Base-by-base conservation (phyloP, 2,797 vertebrate species). In the Cryptoprocta ferox region DNA sequence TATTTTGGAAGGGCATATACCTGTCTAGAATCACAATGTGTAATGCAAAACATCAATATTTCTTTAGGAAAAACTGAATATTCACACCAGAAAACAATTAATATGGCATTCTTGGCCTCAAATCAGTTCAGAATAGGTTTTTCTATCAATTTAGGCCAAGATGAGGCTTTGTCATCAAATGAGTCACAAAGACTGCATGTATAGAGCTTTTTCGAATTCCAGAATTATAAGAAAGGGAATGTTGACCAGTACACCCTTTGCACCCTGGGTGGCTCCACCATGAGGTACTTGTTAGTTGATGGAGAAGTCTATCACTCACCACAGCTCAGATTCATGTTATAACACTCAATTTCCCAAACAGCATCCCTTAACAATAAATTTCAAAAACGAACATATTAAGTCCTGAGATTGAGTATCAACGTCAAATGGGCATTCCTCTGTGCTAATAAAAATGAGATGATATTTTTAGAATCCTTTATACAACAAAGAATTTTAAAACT, bases 401-500 rank as follows among this genome's bases (percentile, higher is more conserved):
- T 87, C 79, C 76, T 92, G 65, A 79, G n/a, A 42, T 24, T 85
- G 73, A 81, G 53, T 35, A 87, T 32, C 15, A 92, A 96, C 73
- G 8, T 84, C 21, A 50, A 81, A 45, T 71, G 78, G 45, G 14
- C 18, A 70, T 90, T 48, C 86, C 65, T 83, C 30, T 71, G 71
- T 89, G 48, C 26, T 28, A 82, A 45, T 63, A 42, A 86, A 97
- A 88, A 89, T 39, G 32, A 32, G 35, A 7, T 78, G 35, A 6
- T 78, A 28, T 82, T 92, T 96, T 97, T 84, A 79, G 91, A 95
- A 5, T 92, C 92, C 39, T 76, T 10, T 75, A 42, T 18, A 15
- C n/a, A 92, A 70, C 26, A 59, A 63, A n/a, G 21, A 78, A 95
- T 63, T 63, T 42, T 73, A 65, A 91, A 96, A 89, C 21, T 32